phyloP scores from a whole-genome alignment of 1,140 invertebrate species.

The Apis laboriosa region DNA sequence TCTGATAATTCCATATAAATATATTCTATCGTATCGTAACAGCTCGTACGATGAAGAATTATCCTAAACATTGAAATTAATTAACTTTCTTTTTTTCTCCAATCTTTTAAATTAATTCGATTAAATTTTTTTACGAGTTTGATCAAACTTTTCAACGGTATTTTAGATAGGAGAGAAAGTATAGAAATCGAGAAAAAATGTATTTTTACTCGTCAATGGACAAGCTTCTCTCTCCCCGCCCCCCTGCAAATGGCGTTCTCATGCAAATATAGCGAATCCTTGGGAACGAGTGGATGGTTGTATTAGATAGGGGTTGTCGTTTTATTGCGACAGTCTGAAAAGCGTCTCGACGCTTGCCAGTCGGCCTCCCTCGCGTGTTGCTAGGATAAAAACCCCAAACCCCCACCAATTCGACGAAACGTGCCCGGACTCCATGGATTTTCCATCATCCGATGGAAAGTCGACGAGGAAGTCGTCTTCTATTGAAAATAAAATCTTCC shows the following conservation, averaged over 20 bases:
- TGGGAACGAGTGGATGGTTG: constrained; percentile 10
- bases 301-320: constrained; percentile 32
- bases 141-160: background rate
- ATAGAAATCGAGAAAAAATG: background rate
- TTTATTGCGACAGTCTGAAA: constrained; percentile 46
- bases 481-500: background rate
- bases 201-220: constrained; percentile 18
- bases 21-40: too few species aligned
- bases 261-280: constrained; percentile 30
- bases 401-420: constrained; percentile 7
- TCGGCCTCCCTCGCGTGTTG: constrained; percentile 26
- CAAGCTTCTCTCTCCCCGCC: background rate
- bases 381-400: constrained; percentile 31
- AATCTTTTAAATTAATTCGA: too few species aligned
- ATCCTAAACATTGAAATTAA: too few species aligned
- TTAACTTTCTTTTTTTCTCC: too few species aligned
- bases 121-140: background rate
- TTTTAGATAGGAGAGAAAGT: background rate
- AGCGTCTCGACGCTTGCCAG: constrained; percentile 43
- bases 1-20: too few species aligned
- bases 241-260: constrained; percentile 8
- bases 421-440: constrained; percentile 5
- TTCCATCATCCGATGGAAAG: background rate
- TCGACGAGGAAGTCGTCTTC: too few species aligned
- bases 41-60: too few species aligned